Percentiles rank a stretch among this genome's conserved stretches.
These are phyloP conservation scores for Helarctos malayanus DNA, from an alignment of 2,797 vertebrate genomes.

Conservation along the genomic window DNA sequence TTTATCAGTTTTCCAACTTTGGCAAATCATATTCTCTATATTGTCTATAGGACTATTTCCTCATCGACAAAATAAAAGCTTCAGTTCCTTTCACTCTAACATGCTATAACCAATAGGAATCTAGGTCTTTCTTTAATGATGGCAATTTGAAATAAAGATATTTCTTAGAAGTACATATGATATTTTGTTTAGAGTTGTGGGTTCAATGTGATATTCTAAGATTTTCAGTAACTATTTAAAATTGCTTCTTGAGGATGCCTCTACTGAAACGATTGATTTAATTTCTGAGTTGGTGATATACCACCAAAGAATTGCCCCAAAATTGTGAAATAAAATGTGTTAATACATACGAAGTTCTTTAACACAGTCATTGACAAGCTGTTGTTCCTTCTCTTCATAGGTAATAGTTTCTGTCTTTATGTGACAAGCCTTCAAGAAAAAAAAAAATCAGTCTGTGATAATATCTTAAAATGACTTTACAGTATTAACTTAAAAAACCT, in stretches of 20 bases:
- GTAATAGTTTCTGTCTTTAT: slow-evolving; percentile 97
- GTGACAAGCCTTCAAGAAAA: slow-evolving; percentile 93
- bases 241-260: slow-evolving; percentile 58
- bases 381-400: slow-evolving; percentile 98
- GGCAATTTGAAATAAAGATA: slow-evolving; percentile 20
- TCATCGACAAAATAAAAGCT: background rate
- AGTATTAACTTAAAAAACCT: slow-evolving; percentile 39
- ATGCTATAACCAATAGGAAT: background rate
- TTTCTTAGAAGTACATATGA: slow-evolving; percentile 54
- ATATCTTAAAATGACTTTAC: background rate
- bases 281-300: background rate
- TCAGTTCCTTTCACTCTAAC: slow-evolving; percentile 30
- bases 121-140: slow-evolving; percentile 30
- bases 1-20: background rate
- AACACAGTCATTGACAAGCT: slow-evolving; percentile 97
- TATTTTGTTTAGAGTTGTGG: slow-evolving; percentile 46
- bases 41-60: background rate
- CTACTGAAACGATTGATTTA: background rate
- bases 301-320: background rate
- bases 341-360: slow-evolving; percentile 96
- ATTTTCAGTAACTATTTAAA: slow-evolving; percentile 55
- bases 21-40: background rate
- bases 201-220: slow-evolving; percentile 38
- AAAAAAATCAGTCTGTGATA: slow-evolving; percentile 13
- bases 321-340: background rate